phyloP scores from a whole-genome alignment of 2,797 vertebrate species.

The Malurus leucopterus region DNA sequence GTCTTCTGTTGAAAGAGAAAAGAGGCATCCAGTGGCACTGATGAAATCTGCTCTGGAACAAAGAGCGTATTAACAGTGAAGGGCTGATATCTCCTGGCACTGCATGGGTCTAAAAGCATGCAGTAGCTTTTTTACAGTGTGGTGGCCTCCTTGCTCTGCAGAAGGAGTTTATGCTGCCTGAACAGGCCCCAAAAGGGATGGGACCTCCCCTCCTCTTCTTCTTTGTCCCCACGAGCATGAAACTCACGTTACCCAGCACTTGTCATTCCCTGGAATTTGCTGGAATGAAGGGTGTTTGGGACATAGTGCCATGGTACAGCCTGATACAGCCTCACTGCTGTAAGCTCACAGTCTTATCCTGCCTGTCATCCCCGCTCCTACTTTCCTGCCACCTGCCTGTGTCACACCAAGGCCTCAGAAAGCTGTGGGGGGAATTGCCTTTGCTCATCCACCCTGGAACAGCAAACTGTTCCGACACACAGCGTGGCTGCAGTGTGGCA shows the following conservation, averaged over 20 bases:
- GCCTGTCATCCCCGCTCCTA: not conserved
- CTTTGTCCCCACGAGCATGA: accelerated
- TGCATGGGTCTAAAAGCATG: not conserved
- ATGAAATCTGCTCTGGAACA: slow-evolving; percentile 1
- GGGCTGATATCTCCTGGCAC: not conserved
- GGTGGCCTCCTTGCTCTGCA: not conserved
- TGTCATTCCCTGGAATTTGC: not conserved
- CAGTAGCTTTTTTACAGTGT: not conserved
- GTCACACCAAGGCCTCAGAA: not conserved
- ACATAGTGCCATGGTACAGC: not conserved
- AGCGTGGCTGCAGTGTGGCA: not conserved
- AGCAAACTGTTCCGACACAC: accelerated
- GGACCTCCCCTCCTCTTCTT: not conserved
- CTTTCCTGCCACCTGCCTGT: not conserved
- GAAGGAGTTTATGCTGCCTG: not conserved
- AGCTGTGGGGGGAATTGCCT: not conserved
- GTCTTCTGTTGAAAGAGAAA: slow-evolving; percentile 16
- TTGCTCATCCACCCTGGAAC: not conserved
- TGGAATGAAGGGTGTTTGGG: not conserved
- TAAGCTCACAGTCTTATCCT: not conserved
- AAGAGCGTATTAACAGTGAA: not conserved
- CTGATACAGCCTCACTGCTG: not conserved
- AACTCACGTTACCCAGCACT: not conserved
- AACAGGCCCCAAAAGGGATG: not conserved
- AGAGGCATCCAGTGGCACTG: not conserved